Evolutionary conservation across 2,113 vertebrate species (phyloP).

Genomic region (Gallinago paraguaiae): DNA sequence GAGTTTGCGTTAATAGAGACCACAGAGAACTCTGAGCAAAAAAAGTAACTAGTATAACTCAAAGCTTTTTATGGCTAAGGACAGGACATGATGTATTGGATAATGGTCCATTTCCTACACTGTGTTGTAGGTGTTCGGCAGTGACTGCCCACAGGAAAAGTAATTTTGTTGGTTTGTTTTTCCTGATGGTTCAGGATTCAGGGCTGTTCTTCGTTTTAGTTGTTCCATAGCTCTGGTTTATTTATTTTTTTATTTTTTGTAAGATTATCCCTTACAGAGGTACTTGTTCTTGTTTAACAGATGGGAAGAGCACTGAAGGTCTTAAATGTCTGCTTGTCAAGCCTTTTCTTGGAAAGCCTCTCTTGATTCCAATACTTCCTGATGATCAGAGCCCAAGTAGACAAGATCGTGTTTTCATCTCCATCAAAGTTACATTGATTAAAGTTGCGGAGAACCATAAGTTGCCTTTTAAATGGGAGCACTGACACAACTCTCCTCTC

Average conservation of each 20-base stretch:
- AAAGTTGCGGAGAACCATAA: neutral
- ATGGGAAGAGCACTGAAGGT: neutral
- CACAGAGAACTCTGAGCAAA: neutral
- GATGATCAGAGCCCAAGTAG: neutral
- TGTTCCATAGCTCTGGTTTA: neutral
- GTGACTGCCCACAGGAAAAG: neutral
- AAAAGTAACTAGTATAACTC: neutral
- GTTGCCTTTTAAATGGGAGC: neutral
- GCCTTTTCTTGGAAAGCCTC: neutral
- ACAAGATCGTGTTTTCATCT: neutral
- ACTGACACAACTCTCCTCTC: neutral
- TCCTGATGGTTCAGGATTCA: neutral
- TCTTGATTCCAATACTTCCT: neutral
- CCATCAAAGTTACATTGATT: neutral
- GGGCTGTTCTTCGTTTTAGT: neutral
- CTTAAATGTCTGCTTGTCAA: neutral
- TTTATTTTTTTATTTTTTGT: neutral
- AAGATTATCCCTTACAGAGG: neutral
- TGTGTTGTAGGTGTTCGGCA: neutral
- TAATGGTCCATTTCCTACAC: neutral
- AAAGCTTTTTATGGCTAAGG: neutral
- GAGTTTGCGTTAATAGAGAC: neutral
- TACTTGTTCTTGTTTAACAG: neutral
- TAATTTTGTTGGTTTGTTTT: neutral
- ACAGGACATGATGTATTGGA: neutral